A percentile compares a stretch with the other conserved stretches of the same genome.
These are phyloP conservation scores for Rhinoraja longicauda DNA, from an alignment of 2,797 vertebrate species.

Conservation along the genomic window DNA sequence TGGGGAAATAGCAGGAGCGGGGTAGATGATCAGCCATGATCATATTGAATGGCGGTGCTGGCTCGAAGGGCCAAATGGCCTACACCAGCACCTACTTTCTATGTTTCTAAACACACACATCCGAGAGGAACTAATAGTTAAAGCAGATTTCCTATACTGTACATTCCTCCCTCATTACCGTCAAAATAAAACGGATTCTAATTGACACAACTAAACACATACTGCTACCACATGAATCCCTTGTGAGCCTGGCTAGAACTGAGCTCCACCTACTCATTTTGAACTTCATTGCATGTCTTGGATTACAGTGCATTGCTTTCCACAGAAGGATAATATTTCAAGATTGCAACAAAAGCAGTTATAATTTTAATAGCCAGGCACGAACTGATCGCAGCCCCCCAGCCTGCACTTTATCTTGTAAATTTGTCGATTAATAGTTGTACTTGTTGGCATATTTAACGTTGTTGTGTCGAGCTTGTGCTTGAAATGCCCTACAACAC, in stretches of 20 bases:
- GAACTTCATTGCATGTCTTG: too few species aligned
- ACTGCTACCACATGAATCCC: slow-evolving; percentile 35
- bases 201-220: slow-evolving; percentile 4
- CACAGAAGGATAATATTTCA: neutral
- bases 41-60: too few species aligned
- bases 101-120: neutral
- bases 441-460: neutral
- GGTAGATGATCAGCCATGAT: too few species aligned
- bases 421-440: neutral
- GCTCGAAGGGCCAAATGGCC: too few species aligned
- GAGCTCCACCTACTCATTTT: neutral
- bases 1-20: too few species aligned
- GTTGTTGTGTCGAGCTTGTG: neutral
- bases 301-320: slow-evolving; percentile 1
- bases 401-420: neutral
- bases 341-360: slow-evolving; percentile 13
- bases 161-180: slow-evolving; percentile 16
- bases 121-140: slow-evolving; percentile 30
- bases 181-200: slow-evolving; percentile 14
- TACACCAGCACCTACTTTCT: too few species aligned
- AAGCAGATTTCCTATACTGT: slow-evolving; percentile 30
- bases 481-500: too few species aligned
- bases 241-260: neutral
- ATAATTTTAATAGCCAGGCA: neutral
- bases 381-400: neutral